These are phyloP conservation scores for Centroberyx gerrardi DNA, from an alignment of 2,797 vertebrate genomes.

Conservation along the genomic window DNA sequence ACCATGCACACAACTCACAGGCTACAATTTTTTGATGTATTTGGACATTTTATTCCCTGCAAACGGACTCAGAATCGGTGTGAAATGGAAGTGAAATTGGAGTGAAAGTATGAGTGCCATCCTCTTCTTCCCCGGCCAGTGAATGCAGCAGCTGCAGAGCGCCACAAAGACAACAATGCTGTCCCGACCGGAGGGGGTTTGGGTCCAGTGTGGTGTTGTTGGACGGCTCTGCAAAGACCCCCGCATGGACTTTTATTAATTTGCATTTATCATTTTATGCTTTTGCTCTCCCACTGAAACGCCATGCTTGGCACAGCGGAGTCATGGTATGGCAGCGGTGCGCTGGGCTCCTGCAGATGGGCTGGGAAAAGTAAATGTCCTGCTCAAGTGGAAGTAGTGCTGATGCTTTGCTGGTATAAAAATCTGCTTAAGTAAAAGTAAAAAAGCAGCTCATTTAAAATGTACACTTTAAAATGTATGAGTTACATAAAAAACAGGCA, in stretches of 20 bases:
- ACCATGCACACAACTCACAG: no score
- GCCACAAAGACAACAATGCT: slow-evolving; percentile 82
- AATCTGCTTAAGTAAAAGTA: not conserved
- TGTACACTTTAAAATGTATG: no score
- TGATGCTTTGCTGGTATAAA: not conserved
- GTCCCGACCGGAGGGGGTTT: slow-evolving; percentile 49
- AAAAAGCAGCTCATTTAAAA: no score
- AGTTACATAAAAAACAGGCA: no score
- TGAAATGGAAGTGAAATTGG: slow-evolving; percentile 2
- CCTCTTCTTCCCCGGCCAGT: slow-evolving; percentile 11
- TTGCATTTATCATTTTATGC: slow-evolving; percentile 77
- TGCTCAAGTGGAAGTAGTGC: not conserved
- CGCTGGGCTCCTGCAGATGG: slow-evolving; percentile 18
- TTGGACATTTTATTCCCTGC: no score
- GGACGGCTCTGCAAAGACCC: slow-evolving; percentile 74
- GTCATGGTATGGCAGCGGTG: slow-evolving; percentile 37
- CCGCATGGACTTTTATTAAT: slow-evolving; percentile 77
- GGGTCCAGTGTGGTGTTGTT: slow-evolving; percentile 62
- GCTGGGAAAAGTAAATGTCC: not conserved
- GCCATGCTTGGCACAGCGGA: slow-evolving; percentile 59
- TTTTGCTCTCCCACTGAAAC: slow-evolving; percentile 53
- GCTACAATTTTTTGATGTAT: no score
- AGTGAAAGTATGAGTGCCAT: slow-evolving; percentile 44
- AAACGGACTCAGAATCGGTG: no score
- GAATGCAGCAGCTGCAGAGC: slow-evolving; percentile 81